Base-by-base conservation (phyloP, 2,797 vertebrate species). In the Streptopelia turtur region DNA sequence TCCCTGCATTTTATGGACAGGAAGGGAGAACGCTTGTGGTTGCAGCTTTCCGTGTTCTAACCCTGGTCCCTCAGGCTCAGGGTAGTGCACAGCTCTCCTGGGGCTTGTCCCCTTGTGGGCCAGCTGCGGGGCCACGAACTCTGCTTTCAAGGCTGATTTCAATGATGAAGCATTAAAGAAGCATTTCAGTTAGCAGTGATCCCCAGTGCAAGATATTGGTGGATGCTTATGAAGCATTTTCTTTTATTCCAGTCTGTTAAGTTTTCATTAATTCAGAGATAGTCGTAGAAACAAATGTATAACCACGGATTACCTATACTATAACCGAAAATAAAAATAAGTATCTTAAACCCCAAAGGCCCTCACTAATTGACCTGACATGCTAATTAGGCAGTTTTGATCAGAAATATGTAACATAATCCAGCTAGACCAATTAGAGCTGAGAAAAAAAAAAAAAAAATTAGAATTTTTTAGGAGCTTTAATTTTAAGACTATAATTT, bases 361-460 rank as follows among this genome's bases (percentile, higher is more conserved):
- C 56, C 37, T 83, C 57, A 20, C 65, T 96, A 94, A 96, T 95
- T 91, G 85, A 96, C 87, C 89, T 91, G 85, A 81, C 76, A 74
- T 93, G 89, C 89, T 94, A 95, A 96, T 95, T 88, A 90, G 90
- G 90, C 91, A 92, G 35, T 96, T 94, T 92, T 92, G 93, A 89
- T 95, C 60, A 77, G 74, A 93, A 93, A 89, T 89, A 90, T 93
- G 94, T 89, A 87, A 83, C 94, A 94, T 87, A 95, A 95, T 87
- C 77, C 91, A 94, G 70, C 68, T 71, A 95, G 88, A 83, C 90
- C 88, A 94, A 89, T 95, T 92, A 94, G 2, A 78, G 45, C 17
- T 82, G 28, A 57, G 60, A 5, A 21, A 25, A 33, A 53, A 80
- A 80, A n/a, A 83, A 64, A 75, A 83, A 79, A 17, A n/a, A n/a